phyloP scores from a whole-genome alignment of 1,140 invertebrate genomes.

The Bursaphelenchus mucronatus region DNA sequence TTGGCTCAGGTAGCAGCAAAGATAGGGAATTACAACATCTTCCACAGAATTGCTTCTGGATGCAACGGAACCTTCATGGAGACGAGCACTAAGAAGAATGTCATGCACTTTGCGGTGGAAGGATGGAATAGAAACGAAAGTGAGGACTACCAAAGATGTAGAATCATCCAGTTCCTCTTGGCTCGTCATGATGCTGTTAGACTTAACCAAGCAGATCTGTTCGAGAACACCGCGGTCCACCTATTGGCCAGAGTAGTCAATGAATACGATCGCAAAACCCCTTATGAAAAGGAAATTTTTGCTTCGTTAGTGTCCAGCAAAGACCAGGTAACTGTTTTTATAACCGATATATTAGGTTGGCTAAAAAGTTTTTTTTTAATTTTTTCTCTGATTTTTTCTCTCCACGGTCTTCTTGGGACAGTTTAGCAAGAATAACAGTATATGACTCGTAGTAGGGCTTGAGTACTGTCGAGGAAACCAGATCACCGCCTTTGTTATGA shows the following conservation, averaged over 20 bases:
- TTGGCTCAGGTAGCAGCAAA: not conserved
- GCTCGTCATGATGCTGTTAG: not conserved
- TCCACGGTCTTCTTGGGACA: too few relatives aligned
- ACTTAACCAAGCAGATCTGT: not conserved
- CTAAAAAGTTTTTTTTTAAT: too few relatives aligned
- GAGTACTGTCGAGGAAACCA: too few relatives aligned
- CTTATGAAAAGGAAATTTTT: not conserved
- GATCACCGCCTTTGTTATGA: too few relatives aligned
- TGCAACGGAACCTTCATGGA: not conserved
- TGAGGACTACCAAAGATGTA: not conserved
- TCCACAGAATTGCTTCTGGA: not conserved
- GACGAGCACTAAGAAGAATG: not conserved
- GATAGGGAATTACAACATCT: not conserved
- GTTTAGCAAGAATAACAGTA: too few relatives aligned
- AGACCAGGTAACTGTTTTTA: too few relatives aligned
- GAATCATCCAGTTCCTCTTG: not conserved
- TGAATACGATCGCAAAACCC: not conserved
- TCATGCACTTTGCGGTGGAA: not conserved
- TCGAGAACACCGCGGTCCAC: not conserved
- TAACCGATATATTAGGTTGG: too few relatives aligned
- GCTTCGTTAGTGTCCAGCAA: not conserved
- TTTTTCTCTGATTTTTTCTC: too few relatives aligned
- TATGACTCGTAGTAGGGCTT: too few relatives aligned
- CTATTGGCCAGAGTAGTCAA: constrained; percentile 3
- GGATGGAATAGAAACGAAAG: not conserved